A percentile compares a stretch with the other conserved stretches of the same genome.
phyloP scores from a whole-genome alignment of 2,888 invertebrate genomes.

The Chesias legatella region DNA sequence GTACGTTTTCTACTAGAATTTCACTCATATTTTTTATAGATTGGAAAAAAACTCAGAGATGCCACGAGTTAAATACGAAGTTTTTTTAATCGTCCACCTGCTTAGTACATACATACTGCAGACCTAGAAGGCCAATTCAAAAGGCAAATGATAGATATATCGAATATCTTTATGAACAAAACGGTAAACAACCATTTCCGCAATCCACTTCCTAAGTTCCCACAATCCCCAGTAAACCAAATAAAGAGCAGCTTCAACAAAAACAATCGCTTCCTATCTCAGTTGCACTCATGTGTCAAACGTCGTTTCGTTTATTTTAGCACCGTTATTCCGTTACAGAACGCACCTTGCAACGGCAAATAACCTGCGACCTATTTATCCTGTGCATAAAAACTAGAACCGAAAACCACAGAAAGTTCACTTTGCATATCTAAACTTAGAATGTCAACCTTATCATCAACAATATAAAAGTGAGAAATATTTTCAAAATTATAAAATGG shows the following conservation, averaged over 20 bases:
- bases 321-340: conserved; percentile 66
- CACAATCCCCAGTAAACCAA: conserved; percentile 14
- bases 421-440: too few relatives aligned
- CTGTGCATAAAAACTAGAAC: conserved; percentile 48
- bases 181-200: conserved; percentile 9
- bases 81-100: too few relatives aligned
- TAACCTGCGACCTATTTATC: conserved; percentile 79
- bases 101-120: too few relatives aligned
- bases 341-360: conserved; percentile 76
- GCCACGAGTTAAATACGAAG: too few relatives aligned
- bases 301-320: conserved; percentile 64
- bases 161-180: background rate
- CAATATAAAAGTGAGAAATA: background rate
- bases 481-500: background rate
- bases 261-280: conserved; percentile 63
- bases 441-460: conserved; percentile 7
- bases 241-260: conserved; percentile 51
- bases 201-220: conserved; percentile 9
- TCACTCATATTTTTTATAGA: too few relatives aligned
- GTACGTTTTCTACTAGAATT: too few relatives aligned
- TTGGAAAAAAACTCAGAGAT: too few relatives aligned
- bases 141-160: too few relatives aligned
- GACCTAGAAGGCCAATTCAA: too few relatives aligned
- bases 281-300: conserved; percentile 54
- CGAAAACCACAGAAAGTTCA: conserved; percentile 9